Conservation (phyloP, 2,888 invertebrate species). For the Polydrusus tereticollis region DNA sequence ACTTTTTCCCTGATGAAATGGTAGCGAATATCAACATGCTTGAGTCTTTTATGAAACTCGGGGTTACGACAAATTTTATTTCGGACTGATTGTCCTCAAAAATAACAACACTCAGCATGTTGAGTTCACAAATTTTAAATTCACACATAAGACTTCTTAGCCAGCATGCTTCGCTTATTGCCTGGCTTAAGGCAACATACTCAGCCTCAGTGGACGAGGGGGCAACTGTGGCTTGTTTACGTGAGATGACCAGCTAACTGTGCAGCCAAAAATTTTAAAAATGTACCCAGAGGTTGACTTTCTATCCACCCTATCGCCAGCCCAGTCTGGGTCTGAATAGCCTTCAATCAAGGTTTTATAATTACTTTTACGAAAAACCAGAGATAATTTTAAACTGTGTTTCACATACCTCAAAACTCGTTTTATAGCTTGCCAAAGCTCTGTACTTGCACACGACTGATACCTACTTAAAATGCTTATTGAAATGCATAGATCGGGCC, state of each 20-base stretch:
- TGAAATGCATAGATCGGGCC: slow-evolving; percentile 45
- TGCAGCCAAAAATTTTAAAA: slow-evolving; percentile 51
- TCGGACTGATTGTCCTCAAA: slow-evolving; percentile 48
- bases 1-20: slow-evolving; percentile 47
- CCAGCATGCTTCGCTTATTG: slow-evolving; percentile 55
- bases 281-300: slow-evolving; percentile 51
- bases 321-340: slow-evolving; percentile 30
- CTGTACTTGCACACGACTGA: slow-evolving; percentile 41
- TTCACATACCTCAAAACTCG: slow-evolving; percentile 42
- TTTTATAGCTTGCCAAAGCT: slow-evolving; percentile 46
- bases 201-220: slow-evolving; percentile 53
- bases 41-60: slow-evolving; percentile 41
- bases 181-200: slow-evolving; percentile 52
- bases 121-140: slow-evolving; percentile 29
- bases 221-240: slow-evolving; percentile 55
- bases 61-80: slow-evolving; percentile 46
- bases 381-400: slow-evolving; percentile 25
- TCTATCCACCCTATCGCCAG: slow-evolving; percentile 17
- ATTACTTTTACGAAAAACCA: slow-evolving; percentile 31
- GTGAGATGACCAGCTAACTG: slow-evolving; percentile 55
- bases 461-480: slow-evolving; percentile 48
- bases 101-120: slow-evolving; percentile 28
- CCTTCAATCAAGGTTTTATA: slow-evolving; percentile 16
- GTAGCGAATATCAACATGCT: slow-evolving; percentile 42
- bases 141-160: slow-evolving; percentile 51